phyloP scores from a whole-genome alignment of 2,113 vertebrate genomes.

The Coturnix japonica region DNA sequence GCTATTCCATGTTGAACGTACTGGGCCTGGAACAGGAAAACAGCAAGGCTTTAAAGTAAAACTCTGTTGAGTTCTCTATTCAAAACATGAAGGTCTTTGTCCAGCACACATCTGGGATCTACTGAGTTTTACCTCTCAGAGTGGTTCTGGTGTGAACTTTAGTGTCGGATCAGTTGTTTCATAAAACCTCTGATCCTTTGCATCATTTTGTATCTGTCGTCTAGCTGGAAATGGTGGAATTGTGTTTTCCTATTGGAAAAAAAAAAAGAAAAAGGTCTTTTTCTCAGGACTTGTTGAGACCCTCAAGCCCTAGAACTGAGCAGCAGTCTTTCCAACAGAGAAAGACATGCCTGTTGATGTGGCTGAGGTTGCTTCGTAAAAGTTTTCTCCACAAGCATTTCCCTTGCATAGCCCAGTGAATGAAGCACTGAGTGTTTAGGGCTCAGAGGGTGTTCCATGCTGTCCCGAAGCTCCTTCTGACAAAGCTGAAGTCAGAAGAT shows the following conservation, averaged over 20 bases:
- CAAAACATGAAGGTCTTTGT: not conserved
- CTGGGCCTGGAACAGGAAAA: not conserved
- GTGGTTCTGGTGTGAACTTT: no score
- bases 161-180: not conserved
- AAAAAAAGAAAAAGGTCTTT: not conserved
- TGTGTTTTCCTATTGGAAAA: not conserved
- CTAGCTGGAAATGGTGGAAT: not conserved
- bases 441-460: not conserved
- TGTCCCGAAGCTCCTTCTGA: not conserved
- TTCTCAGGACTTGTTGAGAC: not conserved
- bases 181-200: not conserved
- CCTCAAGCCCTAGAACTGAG: not conserved
- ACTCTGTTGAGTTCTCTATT: not conserved
- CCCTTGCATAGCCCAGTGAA: not conserved
- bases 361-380: not conserved
- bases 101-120: not conserved
- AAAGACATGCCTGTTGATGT: not conserved
- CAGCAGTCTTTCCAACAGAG: not conserved
- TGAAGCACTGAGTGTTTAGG: not conserved
- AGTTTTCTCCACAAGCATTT: not conserved
- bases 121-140: not conserved
- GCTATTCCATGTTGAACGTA: not conserved
- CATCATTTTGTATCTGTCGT: not conserved
- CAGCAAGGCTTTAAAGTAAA: not conserved
- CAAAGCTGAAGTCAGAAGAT: not conserved